phyloP scores from a whole-genome alignment of 2,113 vertebrate genomes.

The Oncorhynchus keta region DNA sequence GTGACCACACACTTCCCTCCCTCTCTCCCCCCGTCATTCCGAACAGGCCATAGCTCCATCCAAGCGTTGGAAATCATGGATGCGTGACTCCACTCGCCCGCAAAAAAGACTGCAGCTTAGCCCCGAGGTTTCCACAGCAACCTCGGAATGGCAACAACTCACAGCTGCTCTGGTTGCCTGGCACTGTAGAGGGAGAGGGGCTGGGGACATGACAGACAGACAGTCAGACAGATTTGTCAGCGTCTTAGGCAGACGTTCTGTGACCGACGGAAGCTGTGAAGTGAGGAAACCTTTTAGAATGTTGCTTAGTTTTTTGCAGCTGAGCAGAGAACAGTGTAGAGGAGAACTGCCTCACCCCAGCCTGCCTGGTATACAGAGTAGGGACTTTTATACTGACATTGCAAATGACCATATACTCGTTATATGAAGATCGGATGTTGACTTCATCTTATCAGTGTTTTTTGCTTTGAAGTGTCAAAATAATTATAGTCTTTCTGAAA shows the following conservation, averaged over 20 bases:
- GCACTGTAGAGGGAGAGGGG: slow-evolving; percentile 19
- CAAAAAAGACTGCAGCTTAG: slow-evolving; percentile 51
- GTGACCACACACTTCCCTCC: slow-evolving; percentile 43
- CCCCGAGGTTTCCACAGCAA: slow-evolving; percentile 62
- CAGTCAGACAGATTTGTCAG: neutral
- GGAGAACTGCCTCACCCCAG: neutral
- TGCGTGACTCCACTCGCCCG: slow-evolving; percentile 58
- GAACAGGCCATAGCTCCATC: slow-evolving; percentile 47
- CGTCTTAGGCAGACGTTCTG: neutral
- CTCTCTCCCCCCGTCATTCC: slow-evolving; percentile 37
- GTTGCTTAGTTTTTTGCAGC: neutral
- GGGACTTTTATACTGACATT: neutral
- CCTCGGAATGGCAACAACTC: slow-evolving; percentile 54
- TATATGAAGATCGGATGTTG: neutral
- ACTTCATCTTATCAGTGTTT: neutral
- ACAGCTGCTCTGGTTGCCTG: slow-evolving; percentile 60
- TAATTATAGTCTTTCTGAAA: no score
- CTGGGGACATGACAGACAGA: neutral
- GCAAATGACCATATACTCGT: neutral
- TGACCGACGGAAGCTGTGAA: neutral
- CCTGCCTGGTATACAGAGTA: no score
- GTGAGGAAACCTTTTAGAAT: neutral
- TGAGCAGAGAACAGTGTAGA: neutral
- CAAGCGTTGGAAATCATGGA: slow-evolving; percentile 56
- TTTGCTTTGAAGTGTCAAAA: neutral